These are phyloP conservation scores for Trinectes maculatus DNA, from an alignment of 2,113 vertebrate genomes.

Conservation along the genomic window DNA sequence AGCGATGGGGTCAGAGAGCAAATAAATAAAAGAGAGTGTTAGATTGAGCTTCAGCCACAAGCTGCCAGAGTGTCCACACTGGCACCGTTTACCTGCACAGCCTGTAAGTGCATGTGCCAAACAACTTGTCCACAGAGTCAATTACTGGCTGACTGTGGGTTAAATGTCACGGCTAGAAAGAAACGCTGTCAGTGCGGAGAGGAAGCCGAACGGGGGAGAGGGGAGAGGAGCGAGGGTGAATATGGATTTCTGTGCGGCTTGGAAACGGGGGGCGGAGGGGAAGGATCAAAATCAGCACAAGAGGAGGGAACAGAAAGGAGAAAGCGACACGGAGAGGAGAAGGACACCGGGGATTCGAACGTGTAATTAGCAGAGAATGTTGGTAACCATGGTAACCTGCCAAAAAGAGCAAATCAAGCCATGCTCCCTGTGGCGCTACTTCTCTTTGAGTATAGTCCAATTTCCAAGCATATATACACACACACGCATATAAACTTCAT, in stretches of 20 bases:
- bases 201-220: slow-evolving; percentile 13
- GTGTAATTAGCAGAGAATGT: slow-evolving; percentile 51
- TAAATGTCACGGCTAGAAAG: slow-evolving; percentile 39
- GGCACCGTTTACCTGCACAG: slow-evolving; percentile 14
- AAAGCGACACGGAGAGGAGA: background rate
- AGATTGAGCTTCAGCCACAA: slow-evolving; percentile 21
- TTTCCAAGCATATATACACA: background rate
- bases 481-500: background rate
- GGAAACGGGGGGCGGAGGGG: slow-evolving; percentile 1
- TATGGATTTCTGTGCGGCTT: too few species aligned
- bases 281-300: slow-evolving; percentile 25
- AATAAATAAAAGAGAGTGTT: slow-evolving; percentile 20
- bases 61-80: slow-evolving; percentile 12
- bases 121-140: slow-evolving; percentile 13
- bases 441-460: slow-evolving; percentile 14
- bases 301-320: slow-evolving; percentile 13
- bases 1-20: slow-evolving; percentile 19
- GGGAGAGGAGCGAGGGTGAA: slow-evolving; percentile 24
- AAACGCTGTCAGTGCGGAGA: slow-evolving; percentile 42
- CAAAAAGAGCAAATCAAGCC: slow-evolving; percentile 20
- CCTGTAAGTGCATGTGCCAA: slow-evolving; percentile 12
- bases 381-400: slow-evolving; percentile 55
- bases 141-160: slow-evolving; percentile 40
- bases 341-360: slow-evolving; percentile 23
- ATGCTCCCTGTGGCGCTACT: background rate